Evolutionary conservation across 2,113 vertebrate species (phyloP).

Genomic region (Nettapus auritus): DNA sequence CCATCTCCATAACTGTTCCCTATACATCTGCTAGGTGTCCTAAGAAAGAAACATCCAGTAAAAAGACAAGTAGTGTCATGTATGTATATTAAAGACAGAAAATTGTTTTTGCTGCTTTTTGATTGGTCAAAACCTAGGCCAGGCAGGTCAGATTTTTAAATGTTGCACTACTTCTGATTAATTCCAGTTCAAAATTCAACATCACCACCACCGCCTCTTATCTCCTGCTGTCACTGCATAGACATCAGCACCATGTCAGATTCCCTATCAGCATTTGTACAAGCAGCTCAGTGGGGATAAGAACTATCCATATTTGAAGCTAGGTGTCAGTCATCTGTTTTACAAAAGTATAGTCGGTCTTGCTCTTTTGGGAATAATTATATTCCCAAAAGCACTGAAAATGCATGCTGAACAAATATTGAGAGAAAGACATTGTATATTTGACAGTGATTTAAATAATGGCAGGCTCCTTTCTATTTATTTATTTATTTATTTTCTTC

Average conservation of each 20-base stretch:
- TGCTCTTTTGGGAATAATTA: constrained; percentile 30
- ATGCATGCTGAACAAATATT: constrained; percentile 25
- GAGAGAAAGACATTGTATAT: not conserved
- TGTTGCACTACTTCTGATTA: not conserved
- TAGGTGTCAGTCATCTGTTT: not conserved
- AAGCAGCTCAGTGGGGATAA: not conserved
- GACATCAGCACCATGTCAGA: not conserved
- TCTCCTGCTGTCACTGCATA: not conserved
- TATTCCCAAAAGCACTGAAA: constrained; percentile 11
- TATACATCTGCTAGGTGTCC: not conserved
- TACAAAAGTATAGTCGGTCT: not conserved
- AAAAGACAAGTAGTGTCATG: not conserved
- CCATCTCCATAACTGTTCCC: not conserved
- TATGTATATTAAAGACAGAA: not conserved
- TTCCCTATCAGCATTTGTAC: not conserved
- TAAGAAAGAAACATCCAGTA: not conserved
- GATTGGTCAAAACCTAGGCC: not conserved
- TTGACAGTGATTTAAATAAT: constrained; percentile 19
- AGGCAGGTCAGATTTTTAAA: not conserved
- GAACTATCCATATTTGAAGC: not conserved
- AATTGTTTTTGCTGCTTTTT: not conserved
- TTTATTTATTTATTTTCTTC: not conserved
- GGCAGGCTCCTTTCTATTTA: not conserved
- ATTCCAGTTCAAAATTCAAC: not conserved
- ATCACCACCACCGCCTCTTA: not conserved